Conservation (phyloP, 2,888 invertebrate species). For the Saturnia pavonia region DNA sequence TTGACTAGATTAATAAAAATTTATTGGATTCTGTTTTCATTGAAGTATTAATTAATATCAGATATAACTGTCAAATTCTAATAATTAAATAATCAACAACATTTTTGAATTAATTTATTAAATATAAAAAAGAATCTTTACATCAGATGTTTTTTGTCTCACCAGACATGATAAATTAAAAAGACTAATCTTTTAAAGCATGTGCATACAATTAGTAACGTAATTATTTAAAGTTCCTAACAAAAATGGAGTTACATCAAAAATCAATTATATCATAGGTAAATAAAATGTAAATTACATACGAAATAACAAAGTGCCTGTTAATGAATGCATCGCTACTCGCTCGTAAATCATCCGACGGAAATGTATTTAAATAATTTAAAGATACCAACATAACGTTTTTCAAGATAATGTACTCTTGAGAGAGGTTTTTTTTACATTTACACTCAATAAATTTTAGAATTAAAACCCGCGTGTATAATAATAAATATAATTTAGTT, state of each 20-base stretch:
- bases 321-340: slow-evolving; percentile 4
- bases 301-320: not conserved
- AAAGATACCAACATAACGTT: not conserved
- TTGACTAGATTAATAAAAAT: not conserved
- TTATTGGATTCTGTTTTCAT: too few relatives aligned
- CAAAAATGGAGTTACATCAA: not conserved
- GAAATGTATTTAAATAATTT: slow-evolving; percentile 5
- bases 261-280: not conserved
- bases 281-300: slow-evolving; percentile 5
- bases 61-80: too few relatives aligned
- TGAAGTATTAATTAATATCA: too few relatives aligned
- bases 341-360: slow-evolving; percentile 6
- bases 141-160: not conserved
- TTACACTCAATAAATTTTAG: not conserved
- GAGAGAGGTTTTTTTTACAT: not conserved
- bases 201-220: too few relatives aligned
- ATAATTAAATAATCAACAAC: too few relatives aligned
- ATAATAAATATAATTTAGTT: not conserved
- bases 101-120: too few relatives aligned
- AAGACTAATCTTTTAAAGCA: not conserved
- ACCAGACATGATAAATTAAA: not conserved
- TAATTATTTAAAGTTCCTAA: too few relatives aligned
- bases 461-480: not conserved
- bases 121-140: not conserved
- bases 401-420: not conserved